Conservation (phyloP, 1,140 invertebrate species). For the Hyphantria cunea region DNA sequence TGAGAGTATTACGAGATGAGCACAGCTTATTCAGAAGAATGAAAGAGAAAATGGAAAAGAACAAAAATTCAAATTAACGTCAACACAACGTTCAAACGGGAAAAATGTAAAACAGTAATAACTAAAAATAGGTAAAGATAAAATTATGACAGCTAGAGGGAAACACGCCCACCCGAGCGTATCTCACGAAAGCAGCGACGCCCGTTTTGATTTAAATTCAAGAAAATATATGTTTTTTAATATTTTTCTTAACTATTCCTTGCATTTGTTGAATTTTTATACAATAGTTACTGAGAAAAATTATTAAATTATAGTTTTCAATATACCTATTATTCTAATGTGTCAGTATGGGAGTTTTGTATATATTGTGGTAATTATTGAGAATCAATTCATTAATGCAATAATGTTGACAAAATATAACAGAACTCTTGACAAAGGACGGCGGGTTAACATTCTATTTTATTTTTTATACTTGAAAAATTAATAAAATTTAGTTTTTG, state of each 20-base stretch:
- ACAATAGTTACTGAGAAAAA: too few species aligned
- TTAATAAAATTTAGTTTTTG: too few species aligned
- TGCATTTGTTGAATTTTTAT: slow-evolving; percentile 4
- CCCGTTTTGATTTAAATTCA: slow-evolving; percentile 49
- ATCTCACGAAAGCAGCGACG: slow-evolving; percentile 48
- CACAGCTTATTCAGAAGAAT: slow-evolving; percentile 2
- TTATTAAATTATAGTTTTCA: too few species aligned
- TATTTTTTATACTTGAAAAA: too few species aligned
- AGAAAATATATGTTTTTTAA: slow-evolving; percentile 48
- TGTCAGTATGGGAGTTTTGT: too few species aligned
- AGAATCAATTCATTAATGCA: too few species aligned
- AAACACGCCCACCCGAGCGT: slow-evolving; percentile 42
- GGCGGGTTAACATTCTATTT: too few species aligned
- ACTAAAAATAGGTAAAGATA: slow-evolving; percentile 45
- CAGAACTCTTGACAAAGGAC: too few species aligned
- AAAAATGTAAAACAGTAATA: slow-evolving; percentile 38
- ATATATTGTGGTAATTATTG: too few species aligned
- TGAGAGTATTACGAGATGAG: background rate
- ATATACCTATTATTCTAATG: too few species aligned
- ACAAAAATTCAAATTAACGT: slow-evolving; percentile 32
- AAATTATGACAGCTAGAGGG: slow-evolving; percentile 50
- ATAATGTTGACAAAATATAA: too few species aligned
- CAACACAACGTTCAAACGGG: slow-evolving; percentile 33
- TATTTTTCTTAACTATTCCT: slow-evolving; percentile 35
- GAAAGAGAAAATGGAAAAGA: slow-evolving; percentile 3